These are phyloP conservation scores for Neuroterus valhalla DNA, from an alignment of 1,140 invertebrate genomes.

Conservation along the genomic window DNA sequence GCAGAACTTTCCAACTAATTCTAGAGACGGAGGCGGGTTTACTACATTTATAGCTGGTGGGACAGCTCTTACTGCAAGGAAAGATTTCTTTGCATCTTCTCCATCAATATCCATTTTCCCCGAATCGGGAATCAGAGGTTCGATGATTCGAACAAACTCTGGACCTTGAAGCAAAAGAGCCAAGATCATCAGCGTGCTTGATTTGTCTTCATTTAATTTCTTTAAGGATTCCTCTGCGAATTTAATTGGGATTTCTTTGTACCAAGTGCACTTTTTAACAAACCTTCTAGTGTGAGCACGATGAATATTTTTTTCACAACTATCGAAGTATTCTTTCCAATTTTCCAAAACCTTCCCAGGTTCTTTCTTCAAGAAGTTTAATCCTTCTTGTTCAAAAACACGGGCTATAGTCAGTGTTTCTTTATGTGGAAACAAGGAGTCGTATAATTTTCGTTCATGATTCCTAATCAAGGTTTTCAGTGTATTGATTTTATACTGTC, in stretches of 20 bases:
- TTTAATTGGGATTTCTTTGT: slow-evolving; percentile 61
- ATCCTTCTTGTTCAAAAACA: background rate
- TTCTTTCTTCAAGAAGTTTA: slow-evolving; percentile 49
- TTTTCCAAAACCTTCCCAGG: slow-evolving; percentile 44
- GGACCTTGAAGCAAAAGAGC: slow-evolving; percentile 13
- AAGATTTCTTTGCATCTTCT: background rate
- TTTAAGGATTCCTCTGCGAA: slow-evolving; percentile 47
- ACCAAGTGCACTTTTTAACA: slow-evolving; percentile 57
- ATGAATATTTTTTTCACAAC: slow-evolving; percentile 6
- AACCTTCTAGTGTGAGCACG: slow-evolving; percentile 40
- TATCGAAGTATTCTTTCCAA: slow-evolving; percentile 53
- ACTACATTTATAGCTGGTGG: slow-evolving; percentile 11
- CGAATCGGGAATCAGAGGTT: background rate
- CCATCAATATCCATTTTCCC: background rate
- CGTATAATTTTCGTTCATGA: slow-evolving; percentile 46
- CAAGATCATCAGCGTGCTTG: background rate
- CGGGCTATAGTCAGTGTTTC: background rate
- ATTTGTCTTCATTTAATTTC: background rate
- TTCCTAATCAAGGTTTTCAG: slow-evolving; percentile 30
- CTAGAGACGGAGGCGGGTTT: background rate
- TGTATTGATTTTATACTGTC: slow-evolving; percentile 20
- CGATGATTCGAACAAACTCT: background rate
- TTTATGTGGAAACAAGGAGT: slow-evolving; percentile 24
- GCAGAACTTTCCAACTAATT: slow-evolving; percentile 33
- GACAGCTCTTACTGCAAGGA: background rate